phyloP scores from a whole-genome alignment of 2,113 vertebrate species.

The Anhinga anhinga region DNA sequence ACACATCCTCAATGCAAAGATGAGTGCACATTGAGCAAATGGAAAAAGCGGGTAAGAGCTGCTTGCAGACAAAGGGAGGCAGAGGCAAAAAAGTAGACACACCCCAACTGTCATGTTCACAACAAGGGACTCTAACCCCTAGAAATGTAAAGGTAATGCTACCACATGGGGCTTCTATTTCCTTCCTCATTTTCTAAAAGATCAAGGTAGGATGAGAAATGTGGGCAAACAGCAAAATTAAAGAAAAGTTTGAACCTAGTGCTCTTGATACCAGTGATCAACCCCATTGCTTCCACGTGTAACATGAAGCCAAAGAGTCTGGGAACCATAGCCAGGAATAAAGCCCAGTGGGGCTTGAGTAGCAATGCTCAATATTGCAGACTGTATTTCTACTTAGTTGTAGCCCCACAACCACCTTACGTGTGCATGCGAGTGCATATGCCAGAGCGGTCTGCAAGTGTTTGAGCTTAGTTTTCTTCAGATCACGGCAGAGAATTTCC shows the following conservation, averaged over 20 bases:
- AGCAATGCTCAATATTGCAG: background rate
- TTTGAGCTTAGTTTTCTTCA: background rate
- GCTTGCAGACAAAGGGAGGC: background rate
- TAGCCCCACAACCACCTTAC: background rate
- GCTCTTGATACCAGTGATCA: background rate
- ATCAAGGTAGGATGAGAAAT: background rate
- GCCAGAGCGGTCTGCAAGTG: background rate
- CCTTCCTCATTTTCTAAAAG: background rate
- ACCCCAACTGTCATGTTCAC: background rate
- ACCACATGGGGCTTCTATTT: background rate
- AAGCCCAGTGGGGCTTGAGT: background rate
- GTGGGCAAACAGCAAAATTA: background rate
- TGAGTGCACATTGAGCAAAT: background rate
- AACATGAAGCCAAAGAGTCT: background rate
- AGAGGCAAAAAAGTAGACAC: background rate
- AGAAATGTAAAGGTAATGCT: background rate
- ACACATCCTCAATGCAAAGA: background rate
- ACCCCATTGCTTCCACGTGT: background rate
- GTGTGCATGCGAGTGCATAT: rapidly evolving
- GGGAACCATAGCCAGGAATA: background rate
- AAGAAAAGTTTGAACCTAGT: background rate
- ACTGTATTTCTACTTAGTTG: background rate
- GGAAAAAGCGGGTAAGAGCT: background rate
- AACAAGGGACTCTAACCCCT: background rate
- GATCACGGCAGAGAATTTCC: conserved; percentile 25